Base-by-base conservation (phyloP, 2,888 invertebrate genomes). In the Heterodera filipjevi region DNA sequence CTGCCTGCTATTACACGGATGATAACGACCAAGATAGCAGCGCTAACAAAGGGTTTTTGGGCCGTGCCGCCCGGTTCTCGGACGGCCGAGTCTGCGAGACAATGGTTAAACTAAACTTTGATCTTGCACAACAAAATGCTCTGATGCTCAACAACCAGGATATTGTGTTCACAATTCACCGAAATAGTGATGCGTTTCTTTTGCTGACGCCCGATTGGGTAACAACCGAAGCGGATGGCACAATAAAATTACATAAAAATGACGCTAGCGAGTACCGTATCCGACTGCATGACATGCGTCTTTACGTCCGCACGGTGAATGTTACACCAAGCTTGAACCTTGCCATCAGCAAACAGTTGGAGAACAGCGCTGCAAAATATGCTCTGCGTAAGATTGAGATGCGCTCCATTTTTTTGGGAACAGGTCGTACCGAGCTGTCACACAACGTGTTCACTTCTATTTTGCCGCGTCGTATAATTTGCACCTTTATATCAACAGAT, bases 351-450 rank as follows among this genome's bases (percentile, higher is more conserved):
- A 12, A 22, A 1, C 53, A 59, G 32, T 27, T 77, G 5, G 77
- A 77, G 53, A 22, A 12, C 19, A n/a, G 33, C n/a, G 35, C 71
- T 12, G 77, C 76, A 32, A 77, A 77, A 73, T 77, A 77, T 77
- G 10, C 71, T 1, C 32, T 74, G 3, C 35, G 77, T 16, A 74
- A 77, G 33, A 33, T 33, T 19, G 77, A 77, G 12, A 74, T 76
- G 14, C 19, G 77, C 0, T 39, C 72, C 12, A 22, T 72, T 3
- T 77, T 74, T 22, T 8, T 77, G 6, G 46, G 75, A 30, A 64
- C 27, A 14, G 77, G 77, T 2, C 10, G 77, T 1, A 71, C 71
- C 0, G 77, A 75, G 35, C n/a, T 77, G 6, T 19, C 73, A 0
- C 74, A 74, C 16, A 30, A 71, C 16, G 32, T 53, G 27, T 77